Percentiles rank a stretch among this genome's conserved stretches.
Conservation (phyloP, 1,140 invertebrate species). For the Daktulosphaira vitifoliae region DNA sequence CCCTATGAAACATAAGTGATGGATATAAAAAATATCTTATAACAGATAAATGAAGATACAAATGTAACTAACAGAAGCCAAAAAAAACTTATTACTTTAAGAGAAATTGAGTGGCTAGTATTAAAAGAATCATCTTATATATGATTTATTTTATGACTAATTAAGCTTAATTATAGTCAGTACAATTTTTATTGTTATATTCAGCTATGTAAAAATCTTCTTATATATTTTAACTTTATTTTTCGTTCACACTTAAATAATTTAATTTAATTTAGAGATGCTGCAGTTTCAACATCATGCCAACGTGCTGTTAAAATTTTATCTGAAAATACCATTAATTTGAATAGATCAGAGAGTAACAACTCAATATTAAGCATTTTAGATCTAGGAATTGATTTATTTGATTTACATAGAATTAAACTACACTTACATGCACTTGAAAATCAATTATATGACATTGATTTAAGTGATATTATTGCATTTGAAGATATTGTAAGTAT, state of each 20-base stretch:
- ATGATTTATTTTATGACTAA: too few species aligned
- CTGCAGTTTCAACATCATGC: conserved; percentile 14
- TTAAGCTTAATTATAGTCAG: too few species aligned
- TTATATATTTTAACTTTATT: too few species aligned
- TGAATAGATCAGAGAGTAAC: neutral
- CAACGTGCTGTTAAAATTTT: conserved; percentile 22
- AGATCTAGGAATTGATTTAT: conserved; percentile 28
- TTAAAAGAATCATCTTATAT: too few species aligned
- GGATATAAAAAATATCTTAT: too few species aligned
- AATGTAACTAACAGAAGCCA: too few species aligned
- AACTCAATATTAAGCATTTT: conserved; percentile 12
- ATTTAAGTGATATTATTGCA: conserved; percentile 18
- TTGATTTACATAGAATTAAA: conserved; percentile 14
- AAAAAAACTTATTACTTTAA: too few species aligned
- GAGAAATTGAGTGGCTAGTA: too few species aligned
- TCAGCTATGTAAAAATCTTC: too few species aligned
- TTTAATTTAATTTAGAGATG: conserved; percentile 22
- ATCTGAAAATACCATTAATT: conserved; percentile 24
- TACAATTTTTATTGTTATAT: too few species aligned
- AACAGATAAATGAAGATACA: too few species aligned
- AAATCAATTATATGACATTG: conserved; percentile 21
- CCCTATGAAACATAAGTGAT: too few species aligned
- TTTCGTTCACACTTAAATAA: neutral
- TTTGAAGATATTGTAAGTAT: conserved; percentile 28
- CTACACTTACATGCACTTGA: conserved; percentile 17